Evolutionary conservation across 2,888 invertebrate genomes (phyloP).

Genomic region (Drosophila glabriapex): DNA sequence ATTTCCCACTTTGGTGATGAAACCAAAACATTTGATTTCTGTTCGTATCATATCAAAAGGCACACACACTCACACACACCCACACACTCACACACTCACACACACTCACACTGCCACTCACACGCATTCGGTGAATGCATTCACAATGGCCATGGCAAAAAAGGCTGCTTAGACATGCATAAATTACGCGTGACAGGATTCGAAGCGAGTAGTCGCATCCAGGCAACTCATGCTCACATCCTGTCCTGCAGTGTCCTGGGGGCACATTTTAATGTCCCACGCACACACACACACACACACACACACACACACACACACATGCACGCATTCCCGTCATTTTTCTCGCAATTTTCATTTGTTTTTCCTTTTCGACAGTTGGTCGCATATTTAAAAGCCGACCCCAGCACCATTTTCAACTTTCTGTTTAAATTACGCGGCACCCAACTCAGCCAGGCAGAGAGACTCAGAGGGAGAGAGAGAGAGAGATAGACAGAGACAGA

Average conservation of each 20-base stretch:
- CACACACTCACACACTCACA: slow-evolving; percentile 12
- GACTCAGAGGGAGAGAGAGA: slow-evolving; percentile 1
- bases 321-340: slow-evolving; percentile 36
- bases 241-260: slow-evolving; percentile 27
- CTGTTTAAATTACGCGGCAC: slow-evolving; percentile 45
- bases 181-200: slow-evolving; percentile 65
- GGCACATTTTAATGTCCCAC: slow-evolving; percentile 33
- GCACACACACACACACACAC: not conserved
- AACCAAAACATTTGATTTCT: slow-evolving; percentile 42
- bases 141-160: slow-evolving; percentile 33
- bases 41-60: slow-evolving; percentile 43
- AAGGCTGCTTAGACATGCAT: slow-evolving; percentile 71
- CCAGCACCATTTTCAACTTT: slow-evolving; percentile 32
- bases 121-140: slow-evolving; percentile 8
- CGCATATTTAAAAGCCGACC: slow-evolving; percentile 63
- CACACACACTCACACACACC: slow-evolving; percentile 14
- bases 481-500: not conserved
- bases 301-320: not conserved
- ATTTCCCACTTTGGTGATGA: slow-evolving; percentile 28
- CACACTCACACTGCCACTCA: slow-evolving; percentile 1
- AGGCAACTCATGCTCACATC: slow-evolving; percentile 26
- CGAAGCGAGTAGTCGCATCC: slow-evolving; percentile 36
- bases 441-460: slow-evolving; percentile 4
- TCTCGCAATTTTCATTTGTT: slow-evolving; percentile 47
- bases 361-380: slow-evolving; percentile 43